Conservation (phyloP, 2,888 invertebrate species). For the Strigamia maritima region DNA sequence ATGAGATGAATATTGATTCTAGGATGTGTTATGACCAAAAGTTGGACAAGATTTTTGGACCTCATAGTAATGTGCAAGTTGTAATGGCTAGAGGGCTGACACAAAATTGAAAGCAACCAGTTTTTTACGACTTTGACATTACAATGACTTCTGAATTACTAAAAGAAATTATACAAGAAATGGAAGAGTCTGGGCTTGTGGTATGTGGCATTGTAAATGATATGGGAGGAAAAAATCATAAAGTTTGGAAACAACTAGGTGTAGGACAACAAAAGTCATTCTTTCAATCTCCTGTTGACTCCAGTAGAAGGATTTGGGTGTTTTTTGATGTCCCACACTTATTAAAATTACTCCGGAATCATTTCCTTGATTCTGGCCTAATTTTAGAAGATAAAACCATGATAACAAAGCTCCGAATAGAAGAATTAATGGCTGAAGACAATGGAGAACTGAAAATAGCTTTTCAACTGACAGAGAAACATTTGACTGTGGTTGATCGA, state of each 20-base stretch:
- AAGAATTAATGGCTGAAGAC: too few relatives aligned
- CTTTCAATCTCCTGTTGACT: slow-evolving; percentile 40
- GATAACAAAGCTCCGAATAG: too few relatives aligned
- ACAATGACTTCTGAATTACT: slow-evolving; percentile 40
- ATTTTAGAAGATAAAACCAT: slow-evolving; percentile 36
- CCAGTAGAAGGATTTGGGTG: slow-evolving; percentile 40
- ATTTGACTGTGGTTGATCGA: too few relatives aligned
- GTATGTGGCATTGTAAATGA: slow-evolving; percentile 41
- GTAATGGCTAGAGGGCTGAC: slow-evolving; percentile 42
- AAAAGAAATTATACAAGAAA: slow-evolving; percentile 31
- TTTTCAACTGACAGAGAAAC: too few relatives aligned
- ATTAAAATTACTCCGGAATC: slow-evolving; percentile 44
- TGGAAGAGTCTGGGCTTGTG: slow-evolving; percentile 38
- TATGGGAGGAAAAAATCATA: slow-evolving; percentile 42
- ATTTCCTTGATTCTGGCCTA: slow-evolving; percentile 42
- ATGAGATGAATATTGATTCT: slow-evolving; percentile 43
- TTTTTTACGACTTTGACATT: slow-evolving; percentile 43
- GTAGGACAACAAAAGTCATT: slow-evolving; percentile 34
- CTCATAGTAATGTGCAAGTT: slow-evolving; percentile 42
- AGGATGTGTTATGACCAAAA: slow-evolving; percentile 36
- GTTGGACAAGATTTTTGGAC: slow-evolving; percentile 37
- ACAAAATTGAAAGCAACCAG: slow-evolving; percentile 43
- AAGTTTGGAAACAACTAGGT: slow-evolving; percentile 39
- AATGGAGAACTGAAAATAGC: too few relatives aligned
- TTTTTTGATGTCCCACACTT: slow-evolving; percentile 43